Base-by-base conservation (phyloP, 2,797 vertebrate species). In the Centroberyx gerrardi region DNA sequence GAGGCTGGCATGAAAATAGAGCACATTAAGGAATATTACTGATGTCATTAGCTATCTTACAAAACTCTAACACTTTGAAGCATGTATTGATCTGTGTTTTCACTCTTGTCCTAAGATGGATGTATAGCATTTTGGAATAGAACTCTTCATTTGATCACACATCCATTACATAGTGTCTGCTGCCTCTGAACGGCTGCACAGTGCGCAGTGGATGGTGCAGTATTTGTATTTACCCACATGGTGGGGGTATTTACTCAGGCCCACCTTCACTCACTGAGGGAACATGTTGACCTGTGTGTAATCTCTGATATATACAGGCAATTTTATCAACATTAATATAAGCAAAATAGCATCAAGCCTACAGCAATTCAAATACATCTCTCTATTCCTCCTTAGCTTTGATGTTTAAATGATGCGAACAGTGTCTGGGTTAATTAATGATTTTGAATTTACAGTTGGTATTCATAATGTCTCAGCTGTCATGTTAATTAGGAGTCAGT, bases 211-310 rank as follows among this genome's bases (percentile, higher is more conserved):
- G 13, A 44, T 44, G 42, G 3, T 88, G 86, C 72, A 87, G 74
- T 85, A 1, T 33, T 38, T n/a, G 4, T 60, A 33, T 81, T 59
- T 72, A 31, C 44, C 91, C 93, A 90, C 87, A 75, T 74, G 90
- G 84, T 84, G 92, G 91, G 67, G 83, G 89, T 92, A 44, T 90
- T 76, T 70, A 33, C 61, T 68, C 72, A 80, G 52, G 10, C 54
- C n/a, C 29, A 49, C n/a, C 10, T 28, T 48, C 40, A 46, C 42
- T 55, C n/a, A 15, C 33, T 0, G 15, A 3, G 48, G 51, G 8
- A 53, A 36, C n/a, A 18, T 29, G 51, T 61, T 61, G 44, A 68
- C 68, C 63, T 75, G 10, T 14, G 36, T 54, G 36, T 46, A 53
- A 75, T 55, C 33, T 74, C 2, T 28, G 60, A 49, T 36, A 76